A percentile compares a stretch with the other conserved stretches of the same genome.
Conservation (phyloP, 2,113 vertebrate species). For the Polyodon spathula region DNA sequence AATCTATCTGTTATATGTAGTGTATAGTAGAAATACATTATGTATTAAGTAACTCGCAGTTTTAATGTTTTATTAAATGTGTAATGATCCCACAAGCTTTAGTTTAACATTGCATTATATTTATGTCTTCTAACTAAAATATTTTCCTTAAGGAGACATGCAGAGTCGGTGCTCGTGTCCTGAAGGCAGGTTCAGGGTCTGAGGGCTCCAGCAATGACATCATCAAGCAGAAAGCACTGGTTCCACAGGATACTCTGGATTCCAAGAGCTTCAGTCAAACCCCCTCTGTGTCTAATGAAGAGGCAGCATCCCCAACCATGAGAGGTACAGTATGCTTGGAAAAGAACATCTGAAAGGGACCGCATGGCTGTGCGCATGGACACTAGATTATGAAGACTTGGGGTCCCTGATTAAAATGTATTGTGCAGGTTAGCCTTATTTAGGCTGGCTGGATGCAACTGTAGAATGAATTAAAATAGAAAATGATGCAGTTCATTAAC, state of each 20-base stretch:
- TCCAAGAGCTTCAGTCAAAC: constrained; percentile 50
- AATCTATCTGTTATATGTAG: no score
- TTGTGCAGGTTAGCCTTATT: no score
- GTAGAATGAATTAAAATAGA: no score
- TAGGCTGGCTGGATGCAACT: no score
- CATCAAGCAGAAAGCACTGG: constrained; percentile 34
- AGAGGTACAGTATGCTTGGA: constrained; percentile 26
- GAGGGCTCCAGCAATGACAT: constrained; percentile 23
- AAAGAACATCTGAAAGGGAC: constrained; percentile 9
- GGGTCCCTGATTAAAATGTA: background rate
- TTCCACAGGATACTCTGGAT: constrained; percentile 53
- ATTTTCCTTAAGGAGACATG: no score
- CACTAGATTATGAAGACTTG: background rate
- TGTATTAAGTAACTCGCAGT: no score
- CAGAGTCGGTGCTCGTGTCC: background rate
- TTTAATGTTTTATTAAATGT: no score
- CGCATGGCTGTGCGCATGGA: background rate
- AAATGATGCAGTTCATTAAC: no score
- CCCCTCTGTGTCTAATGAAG: constrained; percentile 52
- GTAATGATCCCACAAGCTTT: no score
- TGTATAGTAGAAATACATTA: no score
- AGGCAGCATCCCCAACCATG: constrained; percentile 47
- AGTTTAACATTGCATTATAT: no score
- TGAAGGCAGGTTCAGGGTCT: constrained; percentile 13
- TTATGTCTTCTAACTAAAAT: no score